Base-by-base conservation (phyloP, 2,113 vertebrate genomes). In the Bujurquina vittata region DNA sequence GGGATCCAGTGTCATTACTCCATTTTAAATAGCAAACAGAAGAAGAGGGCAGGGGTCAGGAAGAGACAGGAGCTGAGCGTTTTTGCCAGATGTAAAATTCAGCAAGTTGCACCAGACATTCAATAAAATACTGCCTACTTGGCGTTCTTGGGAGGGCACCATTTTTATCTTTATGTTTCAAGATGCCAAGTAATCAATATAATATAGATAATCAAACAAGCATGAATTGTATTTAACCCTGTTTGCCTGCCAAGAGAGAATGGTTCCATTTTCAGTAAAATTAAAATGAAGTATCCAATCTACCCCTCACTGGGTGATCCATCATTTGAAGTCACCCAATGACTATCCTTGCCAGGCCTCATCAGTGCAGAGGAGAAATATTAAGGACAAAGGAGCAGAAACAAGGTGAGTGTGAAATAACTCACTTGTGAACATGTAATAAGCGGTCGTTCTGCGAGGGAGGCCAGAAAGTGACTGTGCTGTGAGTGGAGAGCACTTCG, bases 1-100 rank as follows among this genome's bases (percentile, higher is more conserved):
- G 62, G 10, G 75, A 82, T 91, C 80, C 59, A 75, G 69, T 84
- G 83, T 87, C 88, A 55, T 20, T 37, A 82, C 87, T 84, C 89
- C 82, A 84, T 84, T 77, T 56, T 57, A 74, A 65, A 81, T 63
- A 81, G 78, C 65, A 60, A 84, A 78, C 77, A 79, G 61, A 79
- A 29, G 22, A 69, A 43, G 54, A 59, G 77, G 85, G 58, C 1
- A 67, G 43, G 29, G 57, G 14, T 11, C 23, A 62, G 4, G 22
- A 61, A 9, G 40, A 59, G 40, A 74, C 65, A 78, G 60, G 43
- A 77, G 58, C 40, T 75, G 74, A 77, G 77, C 31, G 33, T 74
- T 75, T 15, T 2, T 20, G 46, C 67, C 77, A 84, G 60, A 88
- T 78, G 58, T 63, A 76, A 57, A 77, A 81, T 74, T 59, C 23